These are phyloP conservation scores for Chlorops oryzae DNA, from an alignment of 1,140 invertebrate species.

Conservation along the genomic window DNA sequence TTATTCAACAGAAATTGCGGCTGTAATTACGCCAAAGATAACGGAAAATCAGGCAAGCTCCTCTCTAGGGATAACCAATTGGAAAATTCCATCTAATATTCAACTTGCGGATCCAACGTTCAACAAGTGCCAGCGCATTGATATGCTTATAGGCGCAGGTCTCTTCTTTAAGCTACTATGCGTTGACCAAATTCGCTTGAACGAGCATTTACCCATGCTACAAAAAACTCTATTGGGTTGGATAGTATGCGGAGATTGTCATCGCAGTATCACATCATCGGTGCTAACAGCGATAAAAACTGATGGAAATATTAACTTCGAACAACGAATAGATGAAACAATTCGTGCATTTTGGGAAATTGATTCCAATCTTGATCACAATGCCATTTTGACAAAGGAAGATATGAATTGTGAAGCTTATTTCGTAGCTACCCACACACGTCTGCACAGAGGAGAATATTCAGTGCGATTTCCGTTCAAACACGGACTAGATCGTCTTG, in stretches of 20 bases:
- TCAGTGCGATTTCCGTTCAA: slow-evolving; percentile 2
- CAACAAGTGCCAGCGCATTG: slow-evolving; percentile 17
- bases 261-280: background rate
- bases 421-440: background rate
- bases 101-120: slow-evolving; percentile 24
- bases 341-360: too few species aligned
- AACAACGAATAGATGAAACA: background rate
- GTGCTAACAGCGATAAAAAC: background rate
- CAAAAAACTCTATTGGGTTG: slow-evolving; percentile 13
- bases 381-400: background rate
- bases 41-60: background rate
- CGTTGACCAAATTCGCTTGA: slow-evolving; percentile 1
- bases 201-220: background rate
- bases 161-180: background rate
- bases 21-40: background rate
- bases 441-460: slow-evolving; percentile 1
- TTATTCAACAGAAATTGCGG: slow-evolving; percentile 12
- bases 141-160: slow-evolving; percentile 29
- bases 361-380: too few species aligned
- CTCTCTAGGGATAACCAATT: background rate
- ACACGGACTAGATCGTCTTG: background rate
- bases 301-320: background rate
- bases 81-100: slow-evolving; percentile 18
- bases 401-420: slow-evolving; percentile 3
- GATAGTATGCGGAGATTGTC: background rate